These are phyloP conservation scores for Ptilorrhoa leucosticta DNA, from an alignment of 2,113 vertebrate species.

Conservation along the genomic window DNA sequence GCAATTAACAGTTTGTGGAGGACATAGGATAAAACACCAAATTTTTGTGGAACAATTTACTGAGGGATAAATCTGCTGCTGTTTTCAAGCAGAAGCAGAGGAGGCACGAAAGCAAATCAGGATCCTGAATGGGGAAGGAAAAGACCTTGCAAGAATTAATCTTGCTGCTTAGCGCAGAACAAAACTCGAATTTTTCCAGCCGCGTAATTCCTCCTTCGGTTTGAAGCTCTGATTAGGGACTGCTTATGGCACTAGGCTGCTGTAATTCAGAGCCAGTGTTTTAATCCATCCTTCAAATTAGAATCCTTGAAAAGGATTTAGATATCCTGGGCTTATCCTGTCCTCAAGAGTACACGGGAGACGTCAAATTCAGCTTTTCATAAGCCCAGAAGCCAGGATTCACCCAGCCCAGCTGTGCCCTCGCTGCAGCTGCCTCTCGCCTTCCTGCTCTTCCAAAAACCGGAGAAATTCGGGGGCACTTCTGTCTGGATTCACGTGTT, in stretches of 20 bases:
- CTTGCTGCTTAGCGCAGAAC: not conserved
- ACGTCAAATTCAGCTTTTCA: not conserved
- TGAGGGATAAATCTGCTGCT: not conserved
- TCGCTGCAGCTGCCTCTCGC: fast-evolving
- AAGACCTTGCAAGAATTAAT: not conserved
- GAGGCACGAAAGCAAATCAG: not conserved
- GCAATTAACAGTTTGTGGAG: no score
- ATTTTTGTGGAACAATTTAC: not conserved
- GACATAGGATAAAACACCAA: fast-evolving
- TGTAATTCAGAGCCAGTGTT: not conserved
- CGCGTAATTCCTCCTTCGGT: not conserved
- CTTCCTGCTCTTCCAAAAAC: fast-evolving
- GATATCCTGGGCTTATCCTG: not conserved
- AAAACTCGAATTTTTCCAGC: not conserved
- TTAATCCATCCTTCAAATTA: not conserved
- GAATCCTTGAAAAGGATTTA: conserved; percentile 12
- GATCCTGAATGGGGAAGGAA: not conserved
- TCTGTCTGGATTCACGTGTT: fast-evolving
- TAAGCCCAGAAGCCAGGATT: not conserved
- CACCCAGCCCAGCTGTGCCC: not conserved
- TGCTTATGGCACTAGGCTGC: not conserved
- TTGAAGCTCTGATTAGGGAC: not conserved
- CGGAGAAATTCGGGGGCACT: fast-evolving
- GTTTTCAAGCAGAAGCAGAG: not conserved
- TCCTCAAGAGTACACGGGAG: not conserved